Conservation (phyloP, 1,140 invertebrate genomes). For the Drosophila miranda region DNA sequence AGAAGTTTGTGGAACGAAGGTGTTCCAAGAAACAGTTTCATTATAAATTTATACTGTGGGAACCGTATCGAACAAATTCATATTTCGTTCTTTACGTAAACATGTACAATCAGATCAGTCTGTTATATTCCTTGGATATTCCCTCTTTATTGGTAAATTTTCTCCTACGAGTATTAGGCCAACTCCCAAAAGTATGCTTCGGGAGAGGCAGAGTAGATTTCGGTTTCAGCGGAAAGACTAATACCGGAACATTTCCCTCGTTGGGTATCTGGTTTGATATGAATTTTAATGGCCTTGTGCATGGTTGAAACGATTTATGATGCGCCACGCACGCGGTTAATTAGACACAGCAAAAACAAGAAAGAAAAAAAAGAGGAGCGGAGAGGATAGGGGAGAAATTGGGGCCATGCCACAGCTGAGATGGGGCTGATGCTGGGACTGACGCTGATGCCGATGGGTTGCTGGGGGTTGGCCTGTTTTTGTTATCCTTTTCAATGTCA, state of each 20-base stretch:
- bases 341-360: conserved; percentile 59
- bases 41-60: no score
- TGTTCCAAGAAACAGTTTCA: conserved; percentile 5
- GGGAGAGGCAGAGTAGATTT: conserved; percentile 12
- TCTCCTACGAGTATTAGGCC: neutral
- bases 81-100: no score
- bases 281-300: conserved; percentile 77
- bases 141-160: neutral
- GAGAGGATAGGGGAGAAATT: conserved; percentile 13
- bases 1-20: conserved; percentile 22
- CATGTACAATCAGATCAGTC: neutral
- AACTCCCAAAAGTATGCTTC: conserved; percentile 23
- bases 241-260: conserved; percentile 40
- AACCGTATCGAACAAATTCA: no score
- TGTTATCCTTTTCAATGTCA: conserved; percentile 79
- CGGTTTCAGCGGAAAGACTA: conserved; percentile 17
- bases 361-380: conserved; percentile 7
- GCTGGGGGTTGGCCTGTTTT: conserved; percentile 33
- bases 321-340: conserved; percentile 77
- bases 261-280: conserved; percentile 51
- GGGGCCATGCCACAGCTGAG: conserved; percentile 63
- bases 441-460: neutral
- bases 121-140: neutral
- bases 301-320: conserved; percentile 74
- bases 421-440: conserved; percentile 6